Evolutionary conservation across 2,113 vertebrate species (phyloP).

Genomic region (Mustela nigripes): DNA sequence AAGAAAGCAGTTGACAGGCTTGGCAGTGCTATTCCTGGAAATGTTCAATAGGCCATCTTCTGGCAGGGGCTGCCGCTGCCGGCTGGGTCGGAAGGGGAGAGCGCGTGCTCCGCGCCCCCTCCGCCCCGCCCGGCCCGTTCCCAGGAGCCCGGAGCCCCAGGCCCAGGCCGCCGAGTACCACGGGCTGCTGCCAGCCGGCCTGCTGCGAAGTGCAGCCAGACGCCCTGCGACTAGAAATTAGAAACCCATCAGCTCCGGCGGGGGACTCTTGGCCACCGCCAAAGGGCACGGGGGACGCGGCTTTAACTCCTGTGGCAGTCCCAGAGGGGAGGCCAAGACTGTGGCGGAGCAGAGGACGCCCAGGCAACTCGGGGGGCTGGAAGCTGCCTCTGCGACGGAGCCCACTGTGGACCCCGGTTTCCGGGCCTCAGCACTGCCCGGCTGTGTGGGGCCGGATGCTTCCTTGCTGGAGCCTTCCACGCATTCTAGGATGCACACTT

Average conservation of each 20-base stretch:
- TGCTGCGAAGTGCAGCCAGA: constrained; percentile 70
- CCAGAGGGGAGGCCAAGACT: background rate
- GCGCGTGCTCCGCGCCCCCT: constrained; percentile 70
- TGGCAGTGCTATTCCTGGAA: constrained; percentile 92
- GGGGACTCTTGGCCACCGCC: constrained; percentile 55
- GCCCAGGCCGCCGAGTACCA: constrained; percentile 10
- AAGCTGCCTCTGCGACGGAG: background rate
- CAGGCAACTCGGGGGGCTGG: background rate
- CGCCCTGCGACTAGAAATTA: constrained; percentile 62
- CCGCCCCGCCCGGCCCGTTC: constrained; percentile 53
- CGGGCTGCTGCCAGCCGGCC: constrained; percentile 69
- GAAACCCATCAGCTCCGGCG: background rate
- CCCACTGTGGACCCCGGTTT: background rate
- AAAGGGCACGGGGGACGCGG: constrained; percentile 20
- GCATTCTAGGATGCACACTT: fast-evolving
- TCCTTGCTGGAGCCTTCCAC: fast-evolving
- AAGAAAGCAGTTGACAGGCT: constrained; percentile 93
- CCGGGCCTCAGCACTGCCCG: fast-evolving
- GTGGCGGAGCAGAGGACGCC: background rate
- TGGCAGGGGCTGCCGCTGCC: constrained; percentile 88
- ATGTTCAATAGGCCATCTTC: constrained; percentile 94
- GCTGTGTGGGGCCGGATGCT: too few relatives aligned
- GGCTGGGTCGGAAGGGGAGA: constrained; percentile 87
- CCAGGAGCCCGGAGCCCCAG: background rate
- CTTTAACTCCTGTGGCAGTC: background rate